Evolutionary conservation across 1,140 invertebrate genomes (phyloP), one percentile per base, ranked within the genome.

Genomic region (Pseudomyrmex concolor): DNA sequence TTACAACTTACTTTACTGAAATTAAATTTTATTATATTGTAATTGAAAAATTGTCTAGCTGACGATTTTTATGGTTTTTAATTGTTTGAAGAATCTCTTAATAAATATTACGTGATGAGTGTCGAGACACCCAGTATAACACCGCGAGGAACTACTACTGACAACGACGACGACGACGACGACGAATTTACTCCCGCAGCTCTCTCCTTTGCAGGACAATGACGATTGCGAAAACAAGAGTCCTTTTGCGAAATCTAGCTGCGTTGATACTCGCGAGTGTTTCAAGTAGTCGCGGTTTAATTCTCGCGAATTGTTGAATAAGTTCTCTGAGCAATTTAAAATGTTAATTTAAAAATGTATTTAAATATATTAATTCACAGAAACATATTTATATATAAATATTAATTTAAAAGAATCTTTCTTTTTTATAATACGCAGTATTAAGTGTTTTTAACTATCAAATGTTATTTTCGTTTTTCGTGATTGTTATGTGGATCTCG

Each of bases 121-220:
- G 12, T 0, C 15, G 9, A 2, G 17, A 66, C 60, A 43, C n/a
- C n/a, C n/a, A 45, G 7, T 66, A 77, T n/a, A 5, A 63, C 48
- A 48, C 8, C 10, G 19, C 19, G 48, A 17, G 43, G 43, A 45
- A 50, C 62, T 54, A 66, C 57, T 76, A 45, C 57, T 5, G 7
- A 34, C 17, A 19, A 54, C 51, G 17, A 54, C 25, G 48, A 4
- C 62, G 48, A 4, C 62, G 12, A 45, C 48, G 64, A 43, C 50
- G 55, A 73, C 55, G 72, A 77, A 86, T 86, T 84, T 67, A 66
- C 57, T 51, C n/a, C n/a, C 66, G 85, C 73, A 45, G 73, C 60
- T 86, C 73, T 84, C 82, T 80, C 57, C 34, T 64, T 81, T 48
- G 19, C 50, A 55, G 62, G 73, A 71, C 72, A 78, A 80, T 74